Conservation (phyloP, 2,888 invertebrate genomes). For the Cordilura impudica region DNA sequence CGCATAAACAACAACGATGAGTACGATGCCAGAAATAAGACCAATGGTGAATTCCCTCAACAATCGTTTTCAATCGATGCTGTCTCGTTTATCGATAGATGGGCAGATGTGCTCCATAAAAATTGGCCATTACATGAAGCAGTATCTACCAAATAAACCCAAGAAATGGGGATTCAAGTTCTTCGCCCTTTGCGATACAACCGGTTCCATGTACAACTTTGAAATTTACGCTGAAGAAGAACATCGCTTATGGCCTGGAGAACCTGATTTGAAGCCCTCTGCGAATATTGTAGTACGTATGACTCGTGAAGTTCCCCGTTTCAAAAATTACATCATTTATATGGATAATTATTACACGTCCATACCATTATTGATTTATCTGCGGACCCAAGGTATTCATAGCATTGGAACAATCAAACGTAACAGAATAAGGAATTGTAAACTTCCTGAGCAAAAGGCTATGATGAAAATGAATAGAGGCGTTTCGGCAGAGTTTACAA, state of each 20-base stretch:
- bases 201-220: constrained; percentile 64
- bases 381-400: too few species aligned
- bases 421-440: constrained; percentile 42
- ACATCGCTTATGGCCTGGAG: constrained; percentile 54
- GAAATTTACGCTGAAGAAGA: constrained; percentile 60
- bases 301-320: constrained; percentile 48
- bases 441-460: constrained; percentile 42
- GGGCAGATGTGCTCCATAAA: too few species aligned
- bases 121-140: too few species aligned
- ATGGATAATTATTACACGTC: too few species aligned
- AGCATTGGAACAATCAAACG: constrained; percentile 26
- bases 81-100: too few species aligned
- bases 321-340: constrained; percentile 37
- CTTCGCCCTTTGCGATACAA: constrained; percentile 58
- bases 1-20: too few species aligned
- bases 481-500: constrained; percentile 28
- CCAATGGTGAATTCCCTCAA: too few species aligned
- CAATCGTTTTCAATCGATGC: too few species aligned
- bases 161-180: constrained; percentile 66
- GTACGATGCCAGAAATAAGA: too few species aligned
- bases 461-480: constrained; percentile 50
- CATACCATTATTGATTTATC: too few species aligned
- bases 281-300: too few species aligned
- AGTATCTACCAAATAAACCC: constrained; percentile 59
- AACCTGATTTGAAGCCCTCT: constrained; percentile 55